Conservation (phyloP, 2,113 vertebrate species). For the Fukomys damarensis region DNA sequence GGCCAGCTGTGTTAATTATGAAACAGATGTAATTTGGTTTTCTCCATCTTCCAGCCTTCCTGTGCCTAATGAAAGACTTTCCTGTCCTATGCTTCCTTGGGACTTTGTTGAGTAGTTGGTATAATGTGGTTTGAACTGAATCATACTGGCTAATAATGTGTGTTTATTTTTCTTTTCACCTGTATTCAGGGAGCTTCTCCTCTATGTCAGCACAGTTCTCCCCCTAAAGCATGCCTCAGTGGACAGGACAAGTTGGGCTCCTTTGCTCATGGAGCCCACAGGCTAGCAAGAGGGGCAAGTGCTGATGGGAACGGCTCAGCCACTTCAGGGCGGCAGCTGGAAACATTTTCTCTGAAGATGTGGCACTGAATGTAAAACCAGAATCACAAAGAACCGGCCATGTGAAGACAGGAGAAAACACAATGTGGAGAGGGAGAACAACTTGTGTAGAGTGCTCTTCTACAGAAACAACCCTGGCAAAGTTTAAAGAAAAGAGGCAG, state of each 20-base stretch:
- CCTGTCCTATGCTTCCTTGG: background rate
- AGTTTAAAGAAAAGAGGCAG: background rate
- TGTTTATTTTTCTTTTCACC: background rate
- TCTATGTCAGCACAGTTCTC: background rate
- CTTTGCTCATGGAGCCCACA: background rate
- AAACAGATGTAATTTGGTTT: background rate
- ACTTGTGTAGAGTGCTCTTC: fast-evolving
- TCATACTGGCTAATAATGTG: background rate
- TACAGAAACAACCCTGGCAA: background rate
- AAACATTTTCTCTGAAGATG: background rate
- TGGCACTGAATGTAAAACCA: background rate
- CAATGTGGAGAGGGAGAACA: background rate
- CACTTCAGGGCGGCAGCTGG: background rate
- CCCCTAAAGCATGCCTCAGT: background rate
- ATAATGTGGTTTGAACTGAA: background rate
- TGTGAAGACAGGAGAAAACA: background rate
- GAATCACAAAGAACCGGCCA: background rate
- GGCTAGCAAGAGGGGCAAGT: background rate
- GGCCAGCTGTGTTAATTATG: background rate
- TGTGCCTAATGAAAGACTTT: background rate
- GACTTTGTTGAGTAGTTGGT: background rate
- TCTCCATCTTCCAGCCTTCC: background rate
- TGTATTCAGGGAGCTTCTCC: background rate
- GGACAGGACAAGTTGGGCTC: background rate
- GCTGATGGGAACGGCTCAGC: background rate